Evolutionary conservation across 2,797 vertebrate species (phyloP).

Genomic region (Iguana delicatissima): DNA sequence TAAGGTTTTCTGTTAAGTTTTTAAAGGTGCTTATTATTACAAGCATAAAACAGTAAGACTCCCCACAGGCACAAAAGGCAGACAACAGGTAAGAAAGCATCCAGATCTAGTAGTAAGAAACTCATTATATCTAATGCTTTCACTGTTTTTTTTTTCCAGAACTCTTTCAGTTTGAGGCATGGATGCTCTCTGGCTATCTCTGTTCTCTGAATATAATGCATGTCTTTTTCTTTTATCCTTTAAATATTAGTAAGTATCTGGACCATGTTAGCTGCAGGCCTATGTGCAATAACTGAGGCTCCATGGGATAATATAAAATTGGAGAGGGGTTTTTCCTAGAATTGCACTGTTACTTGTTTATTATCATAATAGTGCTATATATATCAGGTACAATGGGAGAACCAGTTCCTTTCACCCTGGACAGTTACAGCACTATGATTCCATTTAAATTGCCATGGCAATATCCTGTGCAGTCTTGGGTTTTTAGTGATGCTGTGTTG

Average conservation of each 20-base stretch:
- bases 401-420: too few relatives aligned
- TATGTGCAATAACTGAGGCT: neutral
- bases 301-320: neutral
- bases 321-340: neutral
- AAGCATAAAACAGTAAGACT: too few relatives aligned
- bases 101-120: neutral
- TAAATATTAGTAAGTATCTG: neutral
- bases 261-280: neutral
- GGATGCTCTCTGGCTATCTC: neutral
- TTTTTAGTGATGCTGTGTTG: too few relatives aligned
- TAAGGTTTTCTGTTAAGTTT: too few relatives aligned
- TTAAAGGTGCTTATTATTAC: too few relatives aligned
- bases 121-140: too few relatives aligned
- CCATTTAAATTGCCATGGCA: too few relatives aligned
- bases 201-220: neutral
- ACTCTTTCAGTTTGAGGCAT: neutral
- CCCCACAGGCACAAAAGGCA: neutral
- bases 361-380: neutral
- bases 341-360: neutral
- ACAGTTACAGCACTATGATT: too few relatives aligned
- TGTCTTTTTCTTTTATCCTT: too few relatives aligned
- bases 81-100: neutral
- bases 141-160: neutral
- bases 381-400: too few relatives aligned
- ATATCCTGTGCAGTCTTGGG: too few relatives aligned